Percentiles rank a stretch among this genome's conserved stretches.
Conservation (phyloP, 2,113 vertebrate species). For the Tricholaema leucomelas region DNA sequence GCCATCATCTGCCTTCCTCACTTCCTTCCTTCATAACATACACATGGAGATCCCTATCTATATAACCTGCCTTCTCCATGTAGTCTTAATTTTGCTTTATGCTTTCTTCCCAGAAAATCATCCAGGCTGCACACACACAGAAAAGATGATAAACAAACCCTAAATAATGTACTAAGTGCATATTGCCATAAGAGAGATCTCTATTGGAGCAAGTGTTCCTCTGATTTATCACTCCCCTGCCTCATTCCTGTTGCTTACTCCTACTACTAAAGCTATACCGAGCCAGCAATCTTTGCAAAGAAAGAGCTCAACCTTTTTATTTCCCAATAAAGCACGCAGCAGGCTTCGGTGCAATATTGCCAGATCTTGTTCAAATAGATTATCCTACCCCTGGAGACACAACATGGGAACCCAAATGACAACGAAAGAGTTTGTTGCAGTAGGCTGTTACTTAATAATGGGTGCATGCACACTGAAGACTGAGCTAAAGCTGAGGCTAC, state of each 20-base stretch:
- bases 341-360: conserved; percentile 11
- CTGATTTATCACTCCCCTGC: conserved; percentile 3
- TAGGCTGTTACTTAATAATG: background rate
- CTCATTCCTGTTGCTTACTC: conserved; percentile 29
- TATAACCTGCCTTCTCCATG: background rate
- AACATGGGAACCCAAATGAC: background rate
- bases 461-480: background rate
- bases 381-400: background rate
- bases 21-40: background rate
- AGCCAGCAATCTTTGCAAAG: background rate
- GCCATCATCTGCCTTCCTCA: background rate
- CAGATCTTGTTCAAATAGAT: background rate
- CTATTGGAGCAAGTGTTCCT: background rate
- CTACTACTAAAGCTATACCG: background rate
- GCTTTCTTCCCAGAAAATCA: background rate
- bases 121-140: background rate
- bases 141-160: background rate
- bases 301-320: background rate
- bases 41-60: background rate
- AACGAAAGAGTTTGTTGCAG: conserved; percentile 2
- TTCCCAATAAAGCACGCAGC: background rate
- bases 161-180: background rate
- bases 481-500: background rate
- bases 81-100: background rate
- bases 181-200: background rate